Base-by-base conservation (phyloP, 1,140 invertebrate genomes). In the Trachymyrmex cornetzi region DNA sequence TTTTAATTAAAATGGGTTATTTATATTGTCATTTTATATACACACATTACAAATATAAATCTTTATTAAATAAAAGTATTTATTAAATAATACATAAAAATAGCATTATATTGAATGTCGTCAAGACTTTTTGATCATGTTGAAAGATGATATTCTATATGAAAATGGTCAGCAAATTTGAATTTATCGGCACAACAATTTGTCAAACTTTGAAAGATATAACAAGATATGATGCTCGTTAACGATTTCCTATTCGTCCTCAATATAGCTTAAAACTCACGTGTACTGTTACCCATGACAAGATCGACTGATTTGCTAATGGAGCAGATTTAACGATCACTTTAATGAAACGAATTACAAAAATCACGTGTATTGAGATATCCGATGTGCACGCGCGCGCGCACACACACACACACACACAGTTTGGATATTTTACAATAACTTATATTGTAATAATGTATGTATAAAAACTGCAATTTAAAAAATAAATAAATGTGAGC, bases 121-220 rank as follows among this genome's bases (percentile, higher is more conserved):
- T 63, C 4, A 12, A 30, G 12, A 48, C 11, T 14, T 30, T 66
- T 6, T 34, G n/a, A 53, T 48, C 16, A 38, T n/a, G 9, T 44
- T 59, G 14, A 59, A 57, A 19, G 34, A 44, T 34, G 14, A 19
- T 44, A 61, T 59, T 16, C 3, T 11, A 71, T 44, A 34, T 77
- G 53, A n/a, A 48, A 64, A 66, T 86, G 89, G 79, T 82, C 61
- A 89, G 77, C 59, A 79, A 90, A 91, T 87, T 88, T 89, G 74
- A 77, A 79, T 88, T 87, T 86, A 86, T 86, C 86, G 75, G n/a
- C 61, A 66, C 50, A 61, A 74, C 55, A 59, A 80, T 86, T 86
- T 86, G 82, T 82, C 77, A 50, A 85, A 66, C 14, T 66, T 50
- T 38, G 11, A n/a, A 34, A 19, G 19, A 50, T 27, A 5, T 48